Conservation (phyloP, 2,113 vertebrate species). For the Miniopterus natalensis region DNA sequence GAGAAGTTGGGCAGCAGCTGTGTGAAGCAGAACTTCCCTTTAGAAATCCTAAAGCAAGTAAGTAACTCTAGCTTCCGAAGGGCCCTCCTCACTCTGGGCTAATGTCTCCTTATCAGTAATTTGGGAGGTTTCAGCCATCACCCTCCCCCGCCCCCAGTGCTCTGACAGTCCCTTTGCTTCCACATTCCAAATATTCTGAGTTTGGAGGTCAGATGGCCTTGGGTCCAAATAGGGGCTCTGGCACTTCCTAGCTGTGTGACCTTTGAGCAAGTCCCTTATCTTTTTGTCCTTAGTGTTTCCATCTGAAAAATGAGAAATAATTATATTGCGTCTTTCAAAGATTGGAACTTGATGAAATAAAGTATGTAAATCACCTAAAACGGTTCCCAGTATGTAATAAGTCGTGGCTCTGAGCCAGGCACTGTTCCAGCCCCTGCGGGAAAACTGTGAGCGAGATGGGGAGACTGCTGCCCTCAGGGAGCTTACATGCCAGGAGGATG, state of each 20-base stretch:
- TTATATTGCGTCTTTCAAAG: not conserved
- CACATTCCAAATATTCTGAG: not conserved
- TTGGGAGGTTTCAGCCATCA: not conserved
- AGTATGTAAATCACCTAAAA: not conserved
- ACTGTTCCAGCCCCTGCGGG: not conserved
- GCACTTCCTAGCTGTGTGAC: not conserved
- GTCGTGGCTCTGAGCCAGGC: not conserved
- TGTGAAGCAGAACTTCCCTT: conserved; percentile 69
- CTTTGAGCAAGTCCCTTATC: not conserved
- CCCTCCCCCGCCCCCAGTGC: rapidly evolving
- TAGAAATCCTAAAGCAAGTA: conserved; percentile 60
- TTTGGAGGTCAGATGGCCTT: not conserved
- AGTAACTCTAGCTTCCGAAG: conserved; percentile 30
- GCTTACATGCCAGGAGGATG: not conserved
- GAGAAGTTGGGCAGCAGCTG: conserved; percentile 72
- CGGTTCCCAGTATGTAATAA: not conserved
- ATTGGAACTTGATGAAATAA: not conserved
- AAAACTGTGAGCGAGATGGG: not conserved
- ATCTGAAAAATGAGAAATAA: not conserved
- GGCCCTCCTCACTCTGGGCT: not conserved
- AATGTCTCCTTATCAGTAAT: not conserved
- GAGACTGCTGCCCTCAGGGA: not conserved
- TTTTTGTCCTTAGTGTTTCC: conserved; percentile 27
- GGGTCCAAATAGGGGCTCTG: not conserved
- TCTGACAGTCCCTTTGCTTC: not conserved